Base-by-base conservation (phyloP, 2,888 invertebrate species). In the Alviniconcha strummeri region DNA sequence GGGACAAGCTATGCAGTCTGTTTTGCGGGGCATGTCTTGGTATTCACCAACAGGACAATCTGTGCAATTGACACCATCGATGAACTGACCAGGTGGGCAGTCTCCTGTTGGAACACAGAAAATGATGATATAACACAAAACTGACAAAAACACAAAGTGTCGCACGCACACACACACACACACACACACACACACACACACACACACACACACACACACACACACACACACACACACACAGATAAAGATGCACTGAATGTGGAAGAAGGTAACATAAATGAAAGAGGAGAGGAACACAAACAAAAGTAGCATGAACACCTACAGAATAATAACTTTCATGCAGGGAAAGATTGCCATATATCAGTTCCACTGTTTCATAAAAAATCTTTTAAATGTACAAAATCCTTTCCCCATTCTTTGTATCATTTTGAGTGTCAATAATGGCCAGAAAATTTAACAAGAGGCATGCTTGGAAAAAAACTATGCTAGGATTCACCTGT, bases 41-140 rank as follows among this genome's bases (percentile, higher is more conserved):
- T 84, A 88, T 7, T 64, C 75, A 2, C 87, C 87, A 17, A 81
- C 82, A 19, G 81, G 80, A 83, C 88, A 88, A 1, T 57, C 17
- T 15, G 60, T 57, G 77, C 88, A 88, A 60, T 72, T 64, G 60
- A 11, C 54, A 11, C 36, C 72, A 13, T 79, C 57, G 64, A 84
- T 80, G 54, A 55, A 85, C 54, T 81, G 13, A 5, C 88, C 88
- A 52, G 86, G 76, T 4, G 78, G 81, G 75, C 88, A 88, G 83
- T 86, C 78, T 69, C 85, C 88, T 88, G 56, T 56, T 13, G 69
- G n/a, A 6, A 69, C n/a, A 69, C n/a, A n/a, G 6, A 13, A n/a
- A 69, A n/a, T 17, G 6, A 69, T n/a, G 7, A 17, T 8, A 19
- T 9, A 55, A 75, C 75, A 36, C 52, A 52, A 9, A 19, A 75